A percentile compares a stretch with the other conserved stretches of the same genome.
phyloP scores from a whole-genome alignment of 2,113 vertebrate genomes.

The Pseudolaguvia tuberculata region DNA sequence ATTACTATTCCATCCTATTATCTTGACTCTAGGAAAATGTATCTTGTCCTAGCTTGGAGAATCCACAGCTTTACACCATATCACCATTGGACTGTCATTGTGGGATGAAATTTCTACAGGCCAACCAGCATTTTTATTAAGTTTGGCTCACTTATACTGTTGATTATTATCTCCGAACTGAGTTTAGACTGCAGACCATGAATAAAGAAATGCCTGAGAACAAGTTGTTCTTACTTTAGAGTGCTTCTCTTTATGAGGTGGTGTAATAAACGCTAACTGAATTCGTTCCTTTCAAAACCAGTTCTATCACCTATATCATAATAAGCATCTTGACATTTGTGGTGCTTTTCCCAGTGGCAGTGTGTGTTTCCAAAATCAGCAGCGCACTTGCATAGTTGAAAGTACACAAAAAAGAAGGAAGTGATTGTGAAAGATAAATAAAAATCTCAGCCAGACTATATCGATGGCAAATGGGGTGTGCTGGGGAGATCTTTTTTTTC shows the following conservation, averaged over 20 bases:
- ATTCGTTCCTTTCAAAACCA: neutral
- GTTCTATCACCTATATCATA: neutral
- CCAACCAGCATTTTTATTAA: neutral
- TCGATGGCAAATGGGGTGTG: slow-evolving; percentile 21
- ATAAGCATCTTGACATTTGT: neutral
- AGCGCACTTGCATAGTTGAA: neutral
- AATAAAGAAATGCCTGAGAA: slow-evolving; percentile 8
- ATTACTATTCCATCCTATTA: neutral
- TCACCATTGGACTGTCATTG: neutral
- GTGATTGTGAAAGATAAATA: slow-evolving; percentile 27
- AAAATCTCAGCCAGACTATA: slow-evolving; percentile 7
- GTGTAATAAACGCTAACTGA: neutral
- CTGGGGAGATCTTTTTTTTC: slow-evolving; percentile 10
- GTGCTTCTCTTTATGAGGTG: slow-evolving; percentile 3
- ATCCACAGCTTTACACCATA: neutral
- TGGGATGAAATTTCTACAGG: neutral
- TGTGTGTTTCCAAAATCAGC: neutral
- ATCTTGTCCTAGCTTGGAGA: neutral
- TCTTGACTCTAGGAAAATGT: too few relatives aligned
- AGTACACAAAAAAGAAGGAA: neutral
- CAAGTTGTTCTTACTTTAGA: slow-evolving; percentile 8
- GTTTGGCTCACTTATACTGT: neutral
- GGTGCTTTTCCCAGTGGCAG: neutral
- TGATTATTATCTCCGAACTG: slow-evolving; percentile 1
- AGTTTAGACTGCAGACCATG: slow-evolving; percentile 15